Conservation (phyloP, 1,140 invertebrate genomes). For the Formica exsecta region DNA sequence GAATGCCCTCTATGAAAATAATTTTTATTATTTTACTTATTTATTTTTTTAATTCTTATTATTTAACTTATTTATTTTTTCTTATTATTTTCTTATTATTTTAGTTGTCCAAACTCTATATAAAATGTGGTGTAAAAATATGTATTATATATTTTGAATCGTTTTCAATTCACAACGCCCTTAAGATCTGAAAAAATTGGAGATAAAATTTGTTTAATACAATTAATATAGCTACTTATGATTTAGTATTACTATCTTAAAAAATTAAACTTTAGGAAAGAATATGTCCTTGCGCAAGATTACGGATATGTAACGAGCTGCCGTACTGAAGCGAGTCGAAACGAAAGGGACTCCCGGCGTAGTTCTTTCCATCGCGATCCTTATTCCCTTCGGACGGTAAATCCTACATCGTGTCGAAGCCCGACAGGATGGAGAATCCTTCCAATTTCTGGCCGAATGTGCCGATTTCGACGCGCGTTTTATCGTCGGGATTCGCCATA, state of each 20-base stretch:
- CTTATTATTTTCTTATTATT: not conserved
- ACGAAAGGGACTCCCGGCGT: not conserved
- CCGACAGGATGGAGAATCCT: conserved; percentile 35
- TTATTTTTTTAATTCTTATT: not conserved
- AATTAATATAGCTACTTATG: not conserved
- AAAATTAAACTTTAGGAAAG: not conserved
- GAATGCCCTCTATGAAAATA: not conserved
- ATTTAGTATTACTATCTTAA: not conserved
- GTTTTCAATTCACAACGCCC: too few relatives aligned
- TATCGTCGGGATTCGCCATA: conserved; percentile 40
- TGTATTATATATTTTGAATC: too few relatives aligned
- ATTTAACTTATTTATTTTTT: not conserved
- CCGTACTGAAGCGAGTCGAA: not conserved
- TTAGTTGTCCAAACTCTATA: not conserved
- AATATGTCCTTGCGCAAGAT: not conserved
- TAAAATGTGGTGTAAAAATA: not conserved
- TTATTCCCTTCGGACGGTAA: conserved; percentile 46
- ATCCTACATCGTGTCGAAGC: conserved; percentile 46
- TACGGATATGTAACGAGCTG: conserved; percentile 25
- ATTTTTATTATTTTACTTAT: not conserved
- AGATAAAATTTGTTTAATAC: not conserved
- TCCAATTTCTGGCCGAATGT: conserved; percentile 60
- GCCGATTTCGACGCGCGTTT: conserved; percentile 52
- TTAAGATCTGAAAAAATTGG: not conserved
- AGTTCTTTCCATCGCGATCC: not conserved